Conservation (phyloP, 2,797 vertebrate genomes). For the Rhinophrynus dorsalis region DNA sequence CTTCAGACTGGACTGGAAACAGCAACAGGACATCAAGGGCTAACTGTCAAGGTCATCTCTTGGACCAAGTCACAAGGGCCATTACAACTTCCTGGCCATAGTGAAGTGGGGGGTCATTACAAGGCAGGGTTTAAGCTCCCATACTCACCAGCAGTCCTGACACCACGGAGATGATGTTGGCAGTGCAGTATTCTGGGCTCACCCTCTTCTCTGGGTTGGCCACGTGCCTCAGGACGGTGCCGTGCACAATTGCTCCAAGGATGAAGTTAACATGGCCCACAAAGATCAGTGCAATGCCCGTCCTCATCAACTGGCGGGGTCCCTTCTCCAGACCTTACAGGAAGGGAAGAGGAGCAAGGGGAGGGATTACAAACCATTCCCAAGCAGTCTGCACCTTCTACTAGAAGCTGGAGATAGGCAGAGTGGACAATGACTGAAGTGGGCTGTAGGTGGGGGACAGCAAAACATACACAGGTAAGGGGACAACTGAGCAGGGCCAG, state of each 20-base stretch:
- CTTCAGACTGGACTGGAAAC: too few relatives aligned
- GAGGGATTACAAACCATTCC: too few relatives aligned
- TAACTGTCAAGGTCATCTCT: too few relatives aligned
- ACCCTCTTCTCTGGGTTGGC: slow-evolving; percentile 73
- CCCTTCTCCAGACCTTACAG: slow-evolving; percentile 73
- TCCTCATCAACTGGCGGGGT: slow-evolving; percentile 78
- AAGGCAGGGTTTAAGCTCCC: too few relatives aligned
- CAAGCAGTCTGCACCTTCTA: background rate
- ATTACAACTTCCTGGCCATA: too few relatives aligned
- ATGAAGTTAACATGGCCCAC: slow-evolving; percentile 88
- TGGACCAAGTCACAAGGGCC: too few relatives aligned
- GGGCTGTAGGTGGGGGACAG: background rate
- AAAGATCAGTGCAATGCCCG: slow-evolving; percentile 82
- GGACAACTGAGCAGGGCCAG: background rate
- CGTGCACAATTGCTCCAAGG: slow-evolving; percentile 88
- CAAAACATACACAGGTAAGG: background rate
- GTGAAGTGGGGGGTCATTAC: too few relatives aligned
- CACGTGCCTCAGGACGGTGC: slow-evolving; percentile 85
- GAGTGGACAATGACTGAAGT: background rate
- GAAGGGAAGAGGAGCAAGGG: background rate
- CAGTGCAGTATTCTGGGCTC: slow-evolving; percentile 77
- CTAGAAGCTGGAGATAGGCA: too few relatives aligned
- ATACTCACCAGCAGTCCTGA: slow-evolving; percentile 86
- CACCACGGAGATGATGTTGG: slow-evolving; percentile 86
- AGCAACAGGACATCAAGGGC: too few relatives aligned